phyloP scores from a whole-genome alignment of 2,888 invertebrate genomes.

The Crematogaster levior region DNA sequence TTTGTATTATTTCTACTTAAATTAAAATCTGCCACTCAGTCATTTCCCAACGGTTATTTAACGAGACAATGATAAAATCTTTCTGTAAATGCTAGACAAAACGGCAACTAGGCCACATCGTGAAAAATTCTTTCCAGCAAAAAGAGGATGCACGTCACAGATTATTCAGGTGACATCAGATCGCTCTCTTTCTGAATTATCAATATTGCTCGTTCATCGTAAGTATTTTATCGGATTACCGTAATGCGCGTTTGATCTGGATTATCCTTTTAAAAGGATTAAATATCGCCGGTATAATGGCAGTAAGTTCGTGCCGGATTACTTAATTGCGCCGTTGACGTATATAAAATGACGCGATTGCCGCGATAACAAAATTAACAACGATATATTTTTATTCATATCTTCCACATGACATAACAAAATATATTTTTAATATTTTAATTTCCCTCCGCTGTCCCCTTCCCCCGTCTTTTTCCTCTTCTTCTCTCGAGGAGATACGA shows the following conservation, averaged over 20 bases:
- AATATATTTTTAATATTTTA: constrained; percentile 7
- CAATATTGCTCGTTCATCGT: neutral
- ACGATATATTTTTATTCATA: neutral
- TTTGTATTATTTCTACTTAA: neutral
- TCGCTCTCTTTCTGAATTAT: neutral
- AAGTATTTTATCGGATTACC: neutral
- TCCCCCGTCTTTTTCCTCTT: neutral
- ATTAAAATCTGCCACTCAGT: neutral
- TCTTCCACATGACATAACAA: too few relatives aligned
- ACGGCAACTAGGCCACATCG: neutral
- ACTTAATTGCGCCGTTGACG: constrained; percentile 22
- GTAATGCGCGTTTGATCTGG: neutral
- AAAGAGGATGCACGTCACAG: neutral
- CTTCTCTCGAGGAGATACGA: neutral
- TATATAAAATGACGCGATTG: neutral
- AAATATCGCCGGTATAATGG: constrained; percentile 3
- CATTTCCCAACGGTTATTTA: neutral
- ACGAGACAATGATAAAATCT: neutral
- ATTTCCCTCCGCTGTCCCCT: neutral
- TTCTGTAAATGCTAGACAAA: neutral
- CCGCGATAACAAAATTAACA: neutral
- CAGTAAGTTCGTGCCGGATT: constrained; percentile 12
- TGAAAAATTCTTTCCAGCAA: neutral
- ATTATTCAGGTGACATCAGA: neutral
- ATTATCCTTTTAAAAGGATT: constrained; percentile 42